These are phyloP conservation scores for Rhinella marina DNA, from an alignment of 2,797 vertebrate species.

Conservation along the genomic window DNA sequence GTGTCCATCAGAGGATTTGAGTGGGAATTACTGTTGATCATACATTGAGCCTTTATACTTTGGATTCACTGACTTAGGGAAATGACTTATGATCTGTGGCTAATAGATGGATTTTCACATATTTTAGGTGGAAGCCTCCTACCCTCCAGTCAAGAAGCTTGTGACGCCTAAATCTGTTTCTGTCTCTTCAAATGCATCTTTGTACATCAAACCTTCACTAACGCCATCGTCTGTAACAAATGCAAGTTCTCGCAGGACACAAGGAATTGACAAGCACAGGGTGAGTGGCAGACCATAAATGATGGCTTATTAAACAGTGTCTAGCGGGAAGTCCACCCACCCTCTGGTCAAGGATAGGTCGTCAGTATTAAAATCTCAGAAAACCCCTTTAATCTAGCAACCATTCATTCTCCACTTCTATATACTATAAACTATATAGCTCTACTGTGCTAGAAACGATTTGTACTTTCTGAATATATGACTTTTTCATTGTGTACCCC, in stretches of 20 bases:
- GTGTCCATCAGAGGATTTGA: not conserved
- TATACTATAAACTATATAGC: too few species aligned
- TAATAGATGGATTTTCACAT: not conserved
- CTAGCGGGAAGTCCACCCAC: too few species aligned
- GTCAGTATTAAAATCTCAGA: too few species aligned
- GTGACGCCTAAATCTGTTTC: slow-evolving; percentile 81
- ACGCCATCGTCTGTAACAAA: slow-evolving; percentile 79
- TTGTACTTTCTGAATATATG: too few species aligned
- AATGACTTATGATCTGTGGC: not conserved
- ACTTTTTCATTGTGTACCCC: too few species aligned
- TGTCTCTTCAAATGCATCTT: slow-evolving; percentile 78
- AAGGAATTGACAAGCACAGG: slow-evolving; percentile 73
- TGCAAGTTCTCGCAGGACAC: slow-evolving; percentile 78
- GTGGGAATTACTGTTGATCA: not conserved
- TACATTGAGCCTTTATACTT: not conserved
- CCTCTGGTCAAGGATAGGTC: too few species aligned
- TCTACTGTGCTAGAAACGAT: too few species aligned
- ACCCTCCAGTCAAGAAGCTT: slow-evolving; percentile 90
- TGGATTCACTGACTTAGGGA: not conserved
- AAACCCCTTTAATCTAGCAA: too few species aligned
- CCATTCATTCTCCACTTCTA: too few species aligned
- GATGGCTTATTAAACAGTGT: too few species aligned
- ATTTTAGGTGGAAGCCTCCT: slow-evolving; percentile 80
- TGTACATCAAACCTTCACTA: slow-evolving; percentile 91
- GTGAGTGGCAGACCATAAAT: too few species aligned